Evolutionary conservation across 35 echinoderm and acorn worm genomes (phyloP), one percentile per base, ranked within the genome.

Genomic region (Ptychodera flava): DNA sequence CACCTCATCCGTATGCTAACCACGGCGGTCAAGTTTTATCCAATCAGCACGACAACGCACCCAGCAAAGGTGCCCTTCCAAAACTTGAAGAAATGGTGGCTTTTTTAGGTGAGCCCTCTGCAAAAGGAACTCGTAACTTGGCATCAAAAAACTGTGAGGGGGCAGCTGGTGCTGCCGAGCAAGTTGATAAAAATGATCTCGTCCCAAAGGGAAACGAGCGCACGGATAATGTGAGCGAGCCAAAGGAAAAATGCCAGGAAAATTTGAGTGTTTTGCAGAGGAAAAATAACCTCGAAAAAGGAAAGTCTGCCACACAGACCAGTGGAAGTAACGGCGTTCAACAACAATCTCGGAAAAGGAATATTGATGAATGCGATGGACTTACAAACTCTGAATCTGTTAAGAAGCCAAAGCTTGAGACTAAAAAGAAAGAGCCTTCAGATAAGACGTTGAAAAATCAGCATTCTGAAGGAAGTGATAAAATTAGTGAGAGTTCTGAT

Each of bases 61-160:
- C 6, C 6, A 64, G 45, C 22, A 64, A 64, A 64, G 45, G 45
- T 64, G 45, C 82, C 1, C 34, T 83, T 37, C 82, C 82, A 83
- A 83, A 83, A 83, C 34, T 83, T 34, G 82, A 83, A 83, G 82
- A 83, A 30, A 83, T 83, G 82, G 82, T 83, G 6, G 82, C 82
- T 10, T 83, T 83, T 37, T 36, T 83, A 37, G 82, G 82, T 83
- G 82, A 83, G 37, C 82, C 82, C 45, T 64, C 45, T 64, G 45
- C 45, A 64, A 64, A 64, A 22, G 45, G 22, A 22, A 6, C 45
- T 64, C 45, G 45, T 12, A 64, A 6, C 22, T 6, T 22, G 6
- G 22, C 45, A 64, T 6, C 45, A 64, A 64, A 64, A 64, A 64
- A 22, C 45, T 64, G 45, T 64, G 45, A 64, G 6, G 22, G 45